Evolutionary conservation across 2,797 vertebrate species (phyloP), one percentile per base, ranked within the genome.

Genomic region (Nothura maculosa): DNA sequence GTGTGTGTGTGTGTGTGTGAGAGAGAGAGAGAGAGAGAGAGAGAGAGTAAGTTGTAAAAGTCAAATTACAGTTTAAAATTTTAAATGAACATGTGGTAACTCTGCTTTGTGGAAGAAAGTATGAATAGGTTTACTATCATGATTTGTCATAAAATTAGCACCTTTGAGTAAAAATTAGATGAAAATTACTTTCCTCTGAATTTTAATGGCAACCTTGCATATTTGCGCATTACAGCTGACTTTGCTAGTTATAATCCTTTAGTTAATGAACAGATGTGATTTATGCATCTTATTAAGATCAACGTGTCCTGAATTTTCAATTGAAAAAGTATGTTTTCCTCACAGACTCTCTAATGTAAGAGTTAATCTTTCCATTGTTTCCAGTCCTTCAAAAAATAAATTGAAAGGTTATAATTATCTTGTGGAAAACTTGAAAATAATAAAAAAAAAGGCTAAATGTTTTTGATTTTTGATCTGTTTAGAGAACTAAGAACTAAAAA

Each of bases 401-500:
- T 22, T 73, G 32, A 47, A 61, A 11, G 28, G n/a, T 55, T 12
- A n/a, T 18, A 52, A 12, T 38, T 32, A 50, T 40, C 6, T 74
- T 11, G 0, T 4, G 24, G 11, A 75, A 48, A 77, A 55, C 8
- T 27, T 66, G 7, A 30, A 58, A 6, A 3, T 43, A 42, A 86
- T 42, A 50, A 1, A n/a, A 50, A 62, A 72, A 61, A 36, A 48
- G 47, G 2, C 5, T 66, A 67, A 48, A 54, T 16, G 1, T 83
- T 92, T 55, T 24, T 64, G 24, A 25, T 40, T 62, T 57, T 90
- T 68, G 34, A 60, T 38, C 58, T 87, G 8, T 76, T 93, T 69
- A 40, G 38, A 60, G 61, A 66, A 40, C 27, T 62, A 68, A 85
- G 34, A 30, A 40, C 30, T 60, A 48, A 27, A 52, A 82, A 20